A percentile compares a stretch with the other conserved stretches of the same genome.
phyloP scores from a whole-genome alignment of 2,113 vertebrate genomes.

The Clarias batrachus region DNA sequence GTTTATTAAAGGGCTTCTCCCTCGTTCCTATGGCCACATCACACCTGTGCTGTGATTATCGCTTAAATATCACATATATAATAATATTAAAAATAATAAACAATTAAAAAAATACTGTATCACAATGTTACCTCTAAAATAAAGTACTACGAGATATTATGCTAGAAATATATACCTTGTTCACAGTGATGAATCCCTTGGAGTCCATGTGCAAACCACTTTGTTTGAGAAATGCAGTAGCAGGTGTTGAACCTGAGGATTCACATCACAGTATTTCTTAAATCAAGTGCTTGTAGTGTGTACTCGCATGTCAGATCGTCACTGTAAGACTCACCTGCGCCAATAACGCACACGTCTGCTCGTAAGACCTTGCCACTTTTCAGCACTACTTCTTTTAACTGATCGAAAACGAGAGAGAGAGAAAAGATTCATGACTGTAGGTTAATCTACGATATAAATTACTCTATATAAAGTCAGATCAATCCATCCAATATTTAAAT shows the following conservation, averaged over 20 bases:
- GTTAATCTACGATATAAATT: neutral
- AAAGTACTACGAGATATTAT: too few relatives aligned
- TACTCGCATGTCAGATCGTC: neutral
- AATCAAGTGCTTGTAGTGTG: neutral
- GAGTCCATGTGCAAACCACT: slow-evolving; percentile 89
- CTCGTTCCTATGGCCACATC: too few relatives aligned
- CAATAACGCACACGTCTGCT: slow-evolving; percentile 92
- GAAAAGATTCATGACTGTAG: neutral
- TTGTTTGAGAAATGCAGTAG: slow-evolving; percentile 88
- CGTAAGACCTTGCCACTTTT: slow-evolving; percentile 95
- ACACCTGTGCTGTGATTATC: too few relatives aligned
- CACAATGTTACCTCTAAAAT: neutral
- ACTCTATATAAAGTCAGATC: neutral
- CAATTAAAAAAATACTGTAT: neutral
- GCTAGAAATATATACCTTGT: slow-evolving; percentile 78
- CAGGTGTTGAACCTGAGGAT: slow-evolving; percentile 82
- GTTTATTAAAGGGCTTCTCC: too few relatives aligned
- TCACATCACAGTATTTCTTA: neutral
- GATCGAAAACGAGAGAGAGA: slow-evolving; percentile 29
- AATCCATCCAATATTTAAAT: neutral
- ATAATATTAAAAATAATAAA: too few relatives aligned
- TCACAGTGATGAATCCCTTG: slow-evolving; percentile 91
- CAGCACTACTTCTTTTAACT: slow-evolving; percentile 97
- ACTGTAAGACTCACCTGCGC: slow-evolving; percentile 79
- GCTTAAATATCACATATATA: too few relatives aligned